Conservation (phyloP, 2,888 invertebrate genomes). For the Drosophila picticornis region DNA sequence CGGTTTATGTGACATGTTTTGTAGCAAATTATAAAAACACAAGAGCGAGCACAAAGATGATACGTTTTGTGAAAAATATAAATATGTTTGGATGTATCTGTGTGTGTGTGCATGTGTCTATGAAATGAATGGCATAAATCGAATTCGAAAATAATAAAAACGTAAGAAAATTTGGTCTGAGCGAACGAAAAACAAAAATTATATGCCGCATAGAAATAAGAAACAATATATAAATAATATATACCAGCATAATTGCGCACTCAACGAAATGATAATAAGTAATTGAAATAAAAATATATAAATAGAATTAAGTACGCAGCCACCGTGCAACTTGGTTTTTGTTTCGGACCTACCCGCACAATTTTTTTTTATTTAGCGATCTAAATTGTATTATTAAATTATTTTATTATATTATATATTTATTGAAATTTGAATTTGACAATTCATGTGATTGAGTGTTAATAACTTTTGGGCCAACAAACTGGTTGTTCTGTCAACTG, state of each 20-base stretch:
- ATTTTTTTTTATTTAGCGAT: constrained; percentile 24
- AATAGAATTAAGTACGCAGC: constrained; percentile 71
- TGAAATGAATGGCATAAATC: constrained; percentile 61
- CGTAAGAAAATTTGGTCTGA: constrained; percentile 54
- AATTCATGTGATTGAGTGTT: constrained; percentile 48
- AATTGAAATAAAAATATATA: constrained; percentile 25
- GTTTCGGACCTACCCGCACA: constrained; percentile 70
- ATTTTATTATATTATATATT: constrained; percentile 11
- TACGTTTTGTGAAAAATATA: constrained; percentile 18
- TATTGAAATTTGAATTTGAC: constrained; percentile 13
- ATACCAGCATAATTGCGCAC: constrained; percentile 41
- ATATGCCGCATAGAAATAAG: constrained; percentile 44
- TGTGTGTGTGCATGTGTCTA: constrained; percentile 29
- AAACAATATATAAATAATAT: constrained; percentile 37
- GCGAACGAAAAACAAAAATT: constrained; percentile 47
- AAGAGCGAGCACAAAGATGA: constrained; percentile 63
- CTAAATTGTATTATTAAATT: constrained; percentile 33
- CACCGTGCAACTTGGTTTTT: constrained; percentile 82
- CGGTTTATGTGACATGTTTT: constrained; percentile 55
- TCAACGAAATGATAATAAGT: constrained; percentile 44
- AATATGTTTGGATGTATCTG: constrained; percentile 24
- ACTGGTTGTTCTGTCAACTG: constrained; percentile 78
- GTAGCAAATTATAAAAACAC: constrained; percentile 45
- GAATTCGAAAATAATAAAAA: constrained; percentile 73
- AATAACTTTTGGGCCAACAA: constrained; percentile 65